These are phyloP conservation scores for Cynocephalus volans DNA, from an alignment of 2,113 vertebrate genomes.

Conservation along the genomic window DNA sequence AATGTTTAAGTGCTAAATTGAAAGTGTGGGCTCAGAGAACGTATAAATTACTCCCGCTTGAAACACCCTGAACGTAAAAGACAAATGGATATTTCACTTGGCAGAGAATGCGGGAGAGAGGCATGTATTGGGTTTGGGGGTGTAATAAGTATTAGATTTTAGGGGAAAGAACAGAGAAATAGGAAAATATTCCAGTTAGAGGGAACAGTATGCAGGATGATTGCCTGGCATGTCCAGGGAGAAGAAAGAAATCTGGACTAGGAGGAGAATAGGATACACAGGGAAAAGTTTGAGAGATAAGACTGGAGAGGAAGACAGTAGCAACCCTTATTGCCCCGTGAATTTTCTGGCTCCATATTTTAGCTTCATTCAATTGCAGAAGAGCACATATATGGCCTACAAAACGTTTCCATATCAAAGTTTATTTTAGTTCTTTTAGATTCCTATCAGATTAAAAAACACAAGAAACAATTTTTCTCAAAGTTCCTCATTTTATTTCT, in stretches of 20 bases:
- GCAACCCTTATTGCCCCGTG: background rate
- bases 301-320: background rate
- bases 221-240: background rate
- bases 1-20: background rate
- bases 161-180: background rate
- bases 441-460: background rate
- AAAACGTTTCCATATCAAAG: background rate
- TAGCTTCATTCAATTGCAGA: background rate
- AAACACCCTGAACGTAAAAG: background rate
- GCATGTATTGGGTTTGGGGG: background rate
- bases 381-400: background rate
- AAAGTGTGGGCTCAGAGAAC: background rate
- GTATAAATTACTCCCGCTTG: background rate
- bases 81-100: background rate
- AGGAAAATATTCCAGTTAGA: background rate
- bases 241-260: background rate
- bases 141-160: background rate
- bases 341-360: background rate
- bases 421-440: conserved; percentile 15
- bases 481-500: background rate
- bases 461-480: background rate
- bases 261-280: background rate
- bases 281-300: background rate
- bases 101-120: background rate
- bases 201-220: background rate